Conservation (phyloP, 2,888 invertebrate genomes). For the Drepanosiphum platanoidis region DNA sequence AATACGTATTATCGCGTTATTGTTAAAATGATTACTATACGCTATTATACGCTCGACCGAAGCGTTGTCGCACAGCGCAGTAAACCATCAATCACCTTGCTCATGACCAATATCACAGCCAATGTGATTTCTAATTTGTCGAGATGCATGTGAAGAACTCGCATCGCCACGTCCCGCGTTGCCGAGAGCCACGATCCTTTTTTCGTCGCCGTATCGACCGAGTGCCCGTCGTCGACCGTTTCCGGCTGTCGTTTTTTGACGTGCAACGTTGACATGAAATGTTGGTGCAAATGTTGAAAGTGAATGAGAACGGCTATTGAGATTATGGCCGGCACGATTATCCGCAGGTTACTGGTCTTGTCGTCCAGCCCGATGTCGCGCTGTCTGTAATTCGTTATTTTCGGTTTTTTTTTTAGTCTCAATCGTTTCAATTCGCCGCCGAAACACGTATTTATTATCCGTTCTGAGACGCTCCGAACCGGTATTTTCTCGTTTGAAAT, state of each 20-base stretch:
- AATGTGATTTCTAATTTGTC: slow-evolving; percentile 16
- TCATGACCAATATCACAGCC: neutral
- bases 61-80: no score
- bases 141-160: neutral
- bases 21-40: neutral
- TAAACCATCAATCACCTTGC: no score
- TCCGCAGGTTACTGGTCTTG: neutral
- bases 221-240: neutral
- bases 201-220: neutral
- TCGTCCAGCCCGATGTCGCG: slow-evolving; percentile 8
- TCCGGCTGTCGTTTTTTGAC: neutral
- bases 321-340: slow-evolving; percentile 2
- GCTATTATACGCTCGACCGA: no score
- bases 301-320: slow-evolving; percentile 1
- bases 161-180: neutral
- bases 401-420: no score
- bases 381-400: no score
- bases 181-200: neutral
- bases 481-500: no score
- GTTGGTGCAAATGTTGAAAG: slow-evolving; percentile 24
- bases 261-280: neutral
- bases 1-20: neutral
- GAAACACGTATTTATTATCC: no score
- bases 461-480: no score
- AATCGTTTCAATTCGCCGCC: no score